Conservation (phyloP, 2,797 vertebrate genomes). For the Pelobates cultripes region DNA sequence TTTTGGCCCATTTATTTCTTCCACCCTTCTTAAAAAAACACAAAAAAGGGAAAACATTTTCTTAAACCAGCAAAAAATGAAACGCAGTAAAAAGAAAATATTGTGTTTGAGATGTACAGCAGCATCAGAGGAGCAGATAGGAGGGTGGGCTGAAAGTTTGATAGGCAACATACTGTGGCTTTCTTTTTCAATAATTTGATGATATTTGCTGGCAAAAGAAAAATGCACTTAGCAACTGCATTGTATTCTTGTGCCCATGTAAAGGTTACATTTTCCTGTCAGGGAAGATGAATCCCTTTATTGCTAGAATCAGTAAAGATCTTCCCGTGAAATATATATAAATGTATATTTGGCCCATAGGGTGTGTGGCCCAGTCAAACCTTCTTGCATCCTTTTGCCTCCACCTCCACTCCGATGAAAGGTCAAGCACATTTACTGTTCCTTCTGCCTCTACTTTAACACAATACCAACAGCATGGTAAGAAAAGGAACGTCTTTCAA, state of each 20-base stretch:
- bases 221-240: slow-evolving; percentile 6
- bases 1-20: slow-evolving; percentile 35
- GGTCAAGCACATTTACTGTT: slow-evolving; percentile 48
- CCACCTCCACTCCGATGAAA: slow-evolving; percentile 21
- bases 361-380: slow-evolving; percentile 32
- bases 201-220: background rate
- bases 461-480: slow-evolving; percentile 54
- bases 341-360: slow-evolving; percentile 18
- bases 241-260: background rate
- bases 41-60: slow-evolving; percentile 45
- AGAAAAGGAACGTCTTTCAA: slow-evolving; percentile 50
- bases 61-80: slow-evolving; percentile 47
- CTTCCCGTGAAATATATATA: slow-evolving; percentile 18
- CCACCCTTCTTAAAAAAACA: slow-evolving; percentile 46
- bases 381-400: slow-evolving; percentile 22
- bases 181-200: slow-evolving; percentile 2
- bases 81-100: slow-evolving; percentile 45
- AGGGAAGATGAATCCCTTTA: slow-evolving; percentile 20
- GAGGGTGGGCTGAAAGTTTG: slow-evolving; percentile 41
- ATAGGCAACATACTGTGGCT: slow-evolving; percentile 16
- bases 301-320: slow-evolving; percentile 10
- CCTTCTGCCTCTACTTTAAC: slow-evolving; percentile 47
- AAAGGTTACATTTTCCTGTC: background rate
- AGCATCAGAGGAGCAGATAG: slow-evolving; percentile 39
- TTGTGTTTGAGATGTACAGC: slow-evolving; percentile 49